A percentile compares a stretch with the other conserved stretches of the same genome.
Evolutionary conservation across 2,888 invertebrate genomes (phyloP).

Genomic region (Catotricha subobsoleta): DNA sequence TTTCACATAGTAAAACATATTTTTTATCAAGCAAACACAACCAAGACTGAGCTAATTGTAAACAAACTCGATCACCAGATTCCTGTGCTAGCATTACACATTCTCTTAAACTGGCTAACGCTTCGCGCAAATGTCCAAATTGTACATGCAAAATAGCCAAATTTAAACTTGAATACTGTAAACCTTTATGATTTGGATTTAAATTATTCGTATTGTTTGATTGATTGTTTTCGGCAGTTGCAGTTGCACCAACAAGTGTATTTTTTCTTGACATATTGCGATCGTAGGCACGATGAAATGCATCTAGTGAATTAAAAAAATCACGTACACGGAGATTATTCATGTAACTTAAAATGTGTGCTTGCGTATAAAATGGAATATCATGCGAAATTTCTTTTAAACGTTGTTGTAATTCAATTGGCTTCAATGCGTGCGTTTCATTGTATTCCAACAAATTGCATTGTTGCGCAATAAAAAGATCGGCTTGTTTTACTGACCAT

Average conservation of each 20-base stretch:
- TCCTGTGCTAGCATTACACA: slow-evolving; percentile 77
- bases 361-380: slow-evolving; percentile 24
- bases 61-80: slow-evolving; percentile 65
- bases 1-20: slow-evolving; percentile 43
- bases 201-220: slow-evolving; percentile 28
- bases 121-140: slow-evolving; percentile 54
- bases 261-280: slow-evolving; percentile 30
- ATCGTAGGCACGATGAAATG: slow-evolving; percentile 67
- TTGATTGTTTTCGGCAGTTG: slow-evolving; percentile 19
- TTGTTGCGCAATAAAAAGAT: slow-evolving; percentile 74
- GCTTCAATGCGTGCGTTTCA: slow-evolving; percentile 58
- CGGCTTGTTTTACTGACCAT: slow-evolving; percentile 79
- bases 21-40: slow-evolving; percentile 38
- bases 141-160: slow-evolving; percentile 74
- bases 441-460: slow-evolving; percentile 64
- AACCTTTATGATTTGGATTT: slow-evolving; percentile 36
- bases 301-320: slow-evolving; percentile 66
- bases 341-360: slow-evolving; percentile 73
- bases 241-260: slow-evolving; percentile 17
- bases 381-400: slow-evolving; percentile 27
- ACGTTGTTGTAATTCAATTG: slow-evolving; percentile 51
- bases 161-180: slow-evolving; percentile 79
- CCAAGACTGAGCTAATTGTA: slow-evolving; percentile 76
- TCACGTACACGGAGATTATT: slow-evolving; percentile 78
- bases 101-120: slow-evolving; percentile 65